Conservation (phyloP, 2,888 invertebrate species). For the Cryptus armator region DNA sequence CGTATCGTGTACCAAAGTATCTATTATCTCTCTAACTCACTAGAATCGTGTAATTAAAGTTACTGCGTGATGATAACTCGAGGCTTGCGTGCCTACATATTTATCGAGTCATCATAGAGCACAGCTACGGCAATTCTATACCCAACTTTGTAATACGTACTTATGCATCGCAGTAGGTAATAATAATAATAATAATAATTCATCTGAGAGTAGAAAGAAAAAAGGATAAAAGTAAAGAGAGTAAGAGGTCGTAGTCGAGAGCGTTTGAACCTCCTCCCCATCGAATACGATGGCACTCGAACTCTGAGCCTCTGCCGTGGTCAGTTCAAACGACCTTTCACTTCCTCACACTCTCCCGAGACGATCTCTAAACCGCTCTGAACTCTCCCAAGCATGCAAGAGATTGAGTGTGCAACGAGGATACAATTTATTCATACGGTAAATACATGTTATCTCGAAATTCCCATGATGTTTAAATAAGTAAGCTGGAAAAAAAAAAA, state of each 20-base stretch:
- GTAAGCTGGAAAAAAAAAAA: too few relatives aligned
- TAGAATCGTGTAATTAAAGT: not conserved
- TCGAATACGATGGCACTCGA: slow-evolving; percentile 38
- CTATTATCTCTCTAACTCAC: not conserved
- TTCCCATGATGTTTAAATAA: too few relatives aligned
- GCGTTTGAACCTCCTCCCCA: slow-evolving; percentile 34
- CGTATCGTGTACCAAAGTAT: not conserved
- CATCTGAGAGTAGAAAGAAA: not conserved
- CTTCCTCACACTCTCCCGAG: slow-evolving; percentile 34
- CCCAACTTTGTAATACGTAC: not conserved
- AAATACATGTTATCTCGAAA: not conserved
- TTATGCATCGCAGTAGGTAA: not conserved
- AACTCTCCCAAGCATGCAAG: slow-evolving; percentile 17
- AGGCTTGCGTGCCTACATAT: slow-evolving; percentile 8
- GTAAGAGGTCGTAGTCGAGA: slow-evolving; percentile 2
- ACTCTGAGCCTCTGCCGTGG: slow-evolving; percentile 42
- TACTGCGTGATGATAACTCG: not conserved
- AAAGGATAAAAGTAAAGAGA: slow-evolving; percentile 11
- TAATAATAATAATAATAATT: slow-evolving; percentile 10
- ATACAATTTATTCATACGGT: slow-evolving; percentile 7
- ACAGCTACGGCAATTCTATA: not conserved
- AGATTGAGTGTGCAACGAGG: slow-evolving; percentile 21
- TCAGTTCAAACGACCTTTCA: slow-evolving; percentile 64
- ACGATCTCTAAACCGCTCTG: slow-evolving; percentile 26
- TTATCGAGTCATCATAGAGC: slow-evolving; percentile 5